Base-by-base conservation (phyloP, 1,140 invertebrate genomes). In the Parasteatoda tepidariorum region DNA sequence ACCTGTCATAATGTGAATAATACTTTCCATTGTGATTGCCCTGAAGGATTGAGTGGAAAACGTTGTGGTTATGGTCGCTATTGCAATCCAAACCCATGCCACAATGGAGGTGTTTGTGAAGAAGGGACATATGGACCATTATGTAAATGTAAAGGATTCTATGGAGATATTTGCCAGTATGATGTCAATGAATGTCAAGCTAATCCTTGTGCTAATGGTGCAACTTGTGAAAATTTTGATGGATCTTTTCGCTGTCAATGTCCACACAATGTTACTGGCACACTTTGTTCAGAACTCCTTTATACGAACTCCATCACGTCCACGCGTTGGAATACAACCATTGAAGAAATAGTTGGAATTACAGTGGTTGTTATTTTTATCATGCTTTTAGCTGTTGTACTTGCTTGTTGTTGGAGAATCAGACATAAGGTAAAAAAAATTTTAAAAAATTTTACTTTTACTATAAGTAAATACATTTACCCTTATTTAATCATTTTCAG, bases 151-250 rank as follows among this genome's bases (percentile, higher is more conserved):
- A 86, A 85, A 28, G 88, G 89, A 33, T 89, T 88, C 74, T 86
- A 87, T 31, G 88, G 88, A 11, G 79, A 85, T 15, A 85, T 85
- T 61, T 89, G 88, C 67, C 86, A 88, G 28, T 82, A 86, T 33
- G 88, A 89, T 83, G 86, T 89, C 30, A 86, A 89, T 83, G 88
- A 89, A 83, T 89, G 88, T 84, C 86, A 85, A 33, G 75, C 64
- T 41, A 84, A 28, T 74, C 92, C 86, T 94, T 93, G 59, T 94
- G 95, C 88, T 94, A 88, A 86, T 61, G 81, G 86, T 9, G 95
- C 94, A 15, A 95, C 93, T 9, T 96, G 95, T 87, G 91, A 95
- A 30, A 97, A 96, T 88, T 93, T 95, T 86, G 91, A 93, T n/a
- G 95, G 95, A 54, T 85, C 68, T 9, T 96, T 95, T 89, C 90